Conservation (phyloP, 2,797 vertebrate species). For the Siniperca obscura region DNA sequence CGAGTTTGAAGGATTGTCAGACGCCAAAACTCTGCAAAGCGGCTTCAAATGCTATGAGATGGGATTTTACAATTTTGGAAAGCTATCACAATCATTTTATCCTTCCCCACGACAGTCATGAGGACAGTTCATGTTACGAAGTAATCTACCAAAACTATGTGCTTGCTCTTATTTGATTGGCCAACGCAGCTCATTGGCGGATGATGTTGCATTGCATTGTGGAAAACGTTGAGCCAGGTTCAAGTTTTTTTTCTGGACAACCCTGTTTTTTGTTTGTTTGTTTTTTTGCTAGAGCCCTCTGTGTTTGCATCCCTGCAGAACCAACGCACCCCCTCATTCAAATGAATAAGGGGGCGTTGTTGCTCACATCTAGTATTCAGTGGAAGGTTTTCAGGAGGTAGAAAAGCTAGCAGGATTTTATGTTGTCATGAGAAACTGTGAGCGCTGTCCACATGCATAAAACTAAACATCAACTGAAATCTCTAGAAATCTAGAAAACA, state of each 20-base stretch:
- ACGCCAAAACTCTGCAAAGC: not conserved
- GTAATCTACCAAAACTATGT: too few species aligned
- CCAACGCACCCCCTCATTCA: not conserved
- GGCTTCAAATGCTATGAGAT: not conserved
- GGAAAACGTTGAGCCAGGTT: too few species aligned
- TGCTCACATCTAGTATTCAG: not conserved
- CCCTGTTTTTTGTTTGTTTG: not conserved
- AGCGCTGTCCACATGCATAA: not conserved
- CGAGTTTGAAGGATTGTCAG: not conserved
- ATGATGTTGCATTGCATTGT: too few species aligned
- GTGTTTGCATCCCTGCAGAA: not conserved
- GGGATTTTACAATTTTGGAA: not conserved
- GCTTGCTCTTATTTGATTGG: too few species aligned
- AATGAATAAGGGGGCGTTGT: too few species aligned
- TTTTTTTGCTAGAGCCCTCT: not conserved
- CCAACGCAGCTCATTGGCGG: too few species aligned
- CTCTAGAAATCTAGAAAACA: not conserved
- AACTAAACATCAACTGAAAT: not conserved
- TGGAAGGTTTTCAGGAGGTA: not conserved
- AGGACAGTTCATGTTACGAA: not conserved
- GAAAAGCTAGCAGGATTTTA: rapidly evolving
- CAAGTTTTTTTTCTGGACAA: not conserved
- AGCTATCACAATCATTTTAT: not conserved
- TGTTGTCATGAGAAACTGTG: conserved; percentile 1
- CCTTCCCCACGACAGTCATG: not conserved